Evolutionary conservation across 1,140 invertebrate genomes (phyloP), one percentile per base, ranked within the genome.

Genomic region (Elysia chlorotica): DNA sequence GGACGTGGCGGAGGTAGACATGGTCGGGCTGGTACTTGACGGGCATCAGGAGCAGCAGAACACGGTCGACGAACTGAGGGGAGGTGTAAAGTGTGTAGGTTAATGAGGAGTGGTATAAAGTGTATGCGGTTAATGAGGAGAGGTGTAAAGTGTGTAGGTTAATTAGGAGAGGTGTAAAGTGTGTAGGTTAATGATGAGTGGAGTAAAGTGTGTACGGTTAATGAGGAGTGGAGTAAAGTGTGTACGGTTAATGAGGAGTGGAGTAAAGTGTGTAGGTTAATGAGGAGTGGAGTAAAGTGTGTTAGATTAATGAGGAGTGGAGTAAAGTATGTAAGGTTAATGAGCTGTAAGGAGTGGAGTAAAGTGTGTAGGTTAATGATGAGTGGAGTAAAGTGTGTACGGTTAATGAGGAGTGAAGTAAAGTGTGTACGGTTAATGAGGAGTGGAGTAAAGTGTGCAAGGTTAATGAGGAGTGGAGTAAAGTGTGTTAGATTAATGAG

Each of bases 11-110:
- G 2, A 85, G 76, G 73, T 82, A 84, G 0, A 70, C 68, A 23
- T 82, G 71, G 72, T 85, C 84, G 0, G 95, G 95, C 86, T 97
- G 95, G 85, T 98, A 95, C 87, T 97, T 97, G 0, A 94, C 93
- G 0, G 95, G 95, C 91, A 96, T 96, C 76, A 97, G 92, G 67
- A 96, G 91, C 17, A 98, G 88, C 76, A 93, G 90, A 65, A 94
- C 86, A 57, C 94, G 90, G 76, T 97, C 95, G 82, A 97, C 95
- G 81, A 98, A 91, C 88, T 98, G 95, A 61, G 35, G 10, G 33
- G n/a, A 65, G 10, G 33, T 28, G 25, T 28, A 6, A n/a, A 23
- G 5, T 4, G 6, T 31, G 6, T 4, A 6, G 21, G 62, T n/a
- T 31, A 10, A n/a, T 31, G 10, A 6, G 21, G 25, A 33, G 62